phyloP scores from a whole-genome alignment of 2,888 invertebrate species.

The Galeruca laticollis region DNA sequence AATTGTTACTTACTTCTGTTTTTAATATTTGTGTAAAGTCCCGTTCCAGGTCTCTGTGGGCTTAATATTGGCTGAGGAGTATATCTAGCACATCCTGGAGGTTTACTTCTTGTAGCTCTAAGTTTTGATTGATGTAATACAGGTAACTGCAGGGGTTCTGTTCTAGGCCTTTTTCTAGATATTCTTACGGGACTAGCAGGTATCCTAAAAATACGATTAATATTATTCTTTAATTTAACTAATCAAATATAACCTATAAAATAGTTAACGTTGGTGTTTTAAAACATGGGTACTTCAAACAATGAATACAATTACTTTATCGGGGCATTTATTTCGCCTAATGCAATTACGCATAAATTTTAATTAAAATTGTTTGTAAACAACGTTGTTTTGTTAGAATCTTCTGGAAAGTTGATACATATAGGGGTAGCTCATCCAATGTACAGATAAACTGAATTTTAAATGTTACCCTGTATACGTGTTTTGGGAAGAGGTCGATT shows the following conservation, averaged over 20 bases:
- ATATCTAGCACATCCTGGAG: constrained; percentile 74
- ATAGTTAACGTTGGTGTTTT: too few relatives aligned
- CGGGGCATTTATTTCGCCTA: too few relatives aligned
- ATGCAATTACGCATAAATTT: constrained; percentile 5
- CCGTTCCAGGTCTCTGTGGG: constrained; percentile 90
- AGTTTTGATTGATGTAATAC: constrained; percentile 69
- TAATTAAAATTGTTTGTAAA: neutral
- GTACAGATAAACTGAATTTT: neutral
- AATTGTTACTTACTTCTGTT: constrained; percentile 44
- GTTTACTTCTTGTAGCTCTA: constrained; percentile 67
- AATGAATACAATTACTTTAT: too few relatives aligned
- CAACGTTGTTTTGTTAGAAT: neutral
- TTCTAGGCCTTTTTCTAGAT: constrained; percentile 75
- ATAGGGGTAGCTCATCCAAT: neutral
- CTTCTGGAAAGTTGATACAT: neutral
- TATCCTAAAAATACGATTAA: constrained; percentile 68
- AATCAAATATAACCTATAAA: neutral
- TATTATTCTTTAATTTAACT: neutral
- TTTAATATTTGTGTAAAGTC: constrained; percentile 74
- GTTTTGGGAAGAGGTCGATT: neutral
- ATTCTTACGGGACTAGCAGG: constrained; percentile 76
- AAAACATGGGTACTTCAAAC: too few relatives aligned
- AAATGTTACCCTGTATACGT: neutral
- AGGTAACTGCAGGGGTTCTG: constrained; percentile 71
- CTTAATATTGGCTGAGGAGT: constrained; percentile 96